Base-by-base conservation (phyloP, 2,888 invertebrate genomes). In the Polyploca ridens region DNA sequence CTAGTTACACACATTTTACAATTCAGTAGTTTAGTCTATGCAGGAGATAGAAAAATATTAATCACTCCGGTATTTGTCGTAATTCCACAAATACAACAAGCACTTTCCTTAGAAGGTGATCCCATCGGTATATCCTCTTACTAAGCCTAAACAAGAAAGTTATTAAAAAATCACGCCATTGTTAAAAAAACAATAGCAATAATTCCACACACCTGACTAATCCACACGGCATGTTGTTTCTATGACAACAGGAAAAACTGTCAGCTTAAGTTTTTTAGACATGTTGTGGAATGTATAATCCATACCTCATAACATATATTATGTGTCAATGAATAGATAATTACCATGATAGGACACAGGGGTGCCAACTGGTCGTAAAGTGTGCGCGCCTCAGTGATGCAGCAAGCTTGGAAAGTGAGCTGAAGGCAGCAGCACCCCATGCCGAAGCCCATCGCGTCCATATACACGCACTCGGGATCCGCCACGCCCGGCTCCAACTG, bases 361-460 rank as follows among this genome's bases (percentile, higher is more conserved):
- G 99, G 99, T 13, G 99, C 98, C 41, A 99, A 95, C 87, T 99
- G 99, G 89, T 99, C 99, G 85, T 99, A 99, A 0, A 99, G 95
- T 49, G 97, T 97, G 71, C 99, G 95, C 5, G 99, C 99, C 94
- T 99, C 99, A 59, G 96, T 96, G 72, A 99, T 98, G 87, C 99
- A 99, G 89, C 98, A 98, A 1, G 99, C 99, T 91, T 98, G 97
- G 94, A 99, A 99, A 62, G 98, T 99, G 65, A 99, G 95, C 89
- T 99, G 99, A 54, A 99, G 95, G 86, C 99, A 99, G 82, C 98
- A 99, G 88, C 99, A 99, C 41, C 99, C 99, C 99, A 99, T 99
- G 64, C 99, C 99, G 88, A 99, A 99, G 33, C 99, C 99, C 99
- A 99, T 99, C 1, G 99, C 98, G 90, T 99, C 99, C 97, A 99